Conservation (phyloP, 2,888 invertebrate species). For the Altica lythri region DNA sequence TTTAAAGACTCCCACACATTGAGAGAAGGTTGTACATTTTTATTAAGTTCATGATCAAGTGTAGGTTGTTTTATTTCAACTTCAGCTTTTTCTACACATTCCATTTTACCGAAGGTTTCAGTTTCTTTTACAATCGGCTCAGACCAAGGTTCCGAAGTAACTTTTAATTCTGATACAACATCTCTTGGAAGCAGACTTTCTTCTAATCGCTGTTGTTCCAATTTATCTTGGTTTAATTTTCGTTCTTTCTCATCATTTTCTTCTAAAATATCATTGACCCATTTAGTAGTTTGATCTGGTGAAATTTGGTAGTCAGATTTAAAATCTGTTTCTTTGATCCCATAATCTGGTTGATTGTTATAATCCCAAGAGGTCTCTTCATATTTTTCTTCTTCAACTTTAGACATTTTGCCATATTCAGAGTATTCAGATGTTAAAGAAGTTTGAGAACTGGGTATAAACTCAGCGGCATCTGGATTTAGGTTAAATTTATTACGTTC, state of each 20-base stretch:
- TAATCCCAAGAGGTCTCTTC: slow-evolving; percentile 40
- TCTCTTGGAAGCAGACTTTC: slow-evolving; percentile 44
- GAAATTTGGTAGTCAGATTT: slow-evolving; percentile 47
- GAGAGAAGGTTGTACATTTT: slow-evolving; percentile 21
- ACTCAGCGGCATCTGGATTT: slow-evolving; percentile 55
- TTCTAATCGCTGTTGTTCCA: slow-evolving; percentile 40
- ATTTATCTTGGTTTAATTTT: slow-evolving; percentile 31
- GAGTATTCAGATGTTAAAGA: slow-evolving; percentile 20
- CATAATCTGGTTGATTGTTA: slow-evolving; percentile 40
- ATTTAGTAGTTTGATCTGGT: slow-evolving; percentile 49
- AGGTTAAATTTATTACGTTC: slow-evolving; percentile 45
- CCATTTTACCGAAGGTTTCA: slow-evolving; percentile 1
- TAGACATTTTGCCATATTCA: slow-evolving; percentile 24
- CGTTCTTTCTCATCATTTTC: slow-evolving; percentile 40
- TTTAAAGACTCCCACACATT: slow-evolving; percentile 61
- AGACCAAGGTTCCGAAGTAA: slow-evolving; percentile 23
- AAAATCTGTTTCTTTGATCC: slow-evolving; percentile 36
- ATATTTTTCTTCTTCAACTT: slow-evolving; percentile 22
- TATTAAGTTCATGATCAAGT: not conserved
- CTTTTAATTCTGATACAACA: slow-evolving; percentile 42
- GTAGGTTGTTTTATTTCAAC: not conserved
- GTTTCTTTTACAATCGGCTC: no score
- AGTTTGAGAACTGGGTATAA: slow-evolving; percentile 49
- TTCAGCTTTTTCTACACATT: slow-evolving; percentile 3
- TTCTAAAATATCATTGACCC: slow-evolving; percentile 50